Conservation (phyloP, 2,888 invertebrate genomes). For the Acrocera orbiculus region DNA sequence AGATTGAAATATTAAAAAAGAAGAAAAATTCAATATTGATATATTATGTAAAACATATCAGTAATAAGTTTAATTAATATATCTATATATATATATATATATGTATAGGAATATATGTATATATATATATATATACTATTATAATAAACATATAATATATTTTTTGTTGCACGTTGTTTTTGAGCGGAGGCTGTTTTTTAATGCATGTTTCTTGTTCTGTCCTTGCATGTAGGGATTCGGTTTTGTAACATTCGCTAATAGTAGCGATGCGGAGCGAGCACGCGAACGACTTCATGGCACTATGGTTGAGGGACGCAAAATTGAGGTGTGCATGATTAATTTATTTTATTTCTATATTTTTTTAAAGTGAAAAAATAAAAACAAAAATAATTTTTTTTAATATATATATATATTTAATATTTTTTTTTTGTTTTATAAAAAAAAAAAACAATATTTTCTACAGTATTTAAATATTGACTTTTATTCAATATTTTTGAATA, state of each 20-base stretch:
- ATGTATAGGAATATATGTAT: constrained; percentile 6
- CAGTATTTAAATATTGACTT: no score
- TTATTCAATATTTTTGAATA: no score
- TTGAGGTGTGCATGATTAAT: constrained; percentile 92
- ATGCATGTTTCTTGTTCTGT: constrained; percentile 84
- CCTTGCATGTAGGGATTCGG: constrained; percentile 99
- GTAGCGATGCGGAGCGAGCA: constrained; percentile 99
- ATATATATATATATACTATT: constrained; percentile 11
- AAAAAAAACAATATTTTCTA: no score
- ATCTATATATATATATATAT: constrained; percentile 1
- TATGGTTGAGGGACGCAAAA: constrained; percentile 99
- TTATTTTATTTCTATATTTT: constrained; percentile 8
- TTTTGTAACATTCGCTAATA: constrained; percentile 99
- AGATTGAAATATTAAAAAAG: no score
- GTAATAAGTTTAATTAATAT: no score
- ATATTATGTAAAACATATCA: no score
- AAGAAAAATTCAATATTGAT: no score
- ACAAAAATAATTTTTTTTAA: not conserved
- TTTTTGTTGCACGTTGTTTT: constrained; percentile 62
- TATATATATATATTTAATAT: not conserved
- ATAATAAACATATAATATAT: constrained; percentile 47
- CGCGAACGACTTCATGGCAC: constrained; percentile 99
- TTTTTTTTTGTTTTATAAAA: no score
- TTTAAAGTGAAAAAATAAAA: no score
- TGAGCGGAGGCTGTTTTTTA: constrained; percentile 51